Evolutionary conservation across 30 jellyfish, hydroid and myxozoan genomes (phyloP), one percentile per base, ranked within the genome.

Genomic region (Aurelia coerulea): DNA sequence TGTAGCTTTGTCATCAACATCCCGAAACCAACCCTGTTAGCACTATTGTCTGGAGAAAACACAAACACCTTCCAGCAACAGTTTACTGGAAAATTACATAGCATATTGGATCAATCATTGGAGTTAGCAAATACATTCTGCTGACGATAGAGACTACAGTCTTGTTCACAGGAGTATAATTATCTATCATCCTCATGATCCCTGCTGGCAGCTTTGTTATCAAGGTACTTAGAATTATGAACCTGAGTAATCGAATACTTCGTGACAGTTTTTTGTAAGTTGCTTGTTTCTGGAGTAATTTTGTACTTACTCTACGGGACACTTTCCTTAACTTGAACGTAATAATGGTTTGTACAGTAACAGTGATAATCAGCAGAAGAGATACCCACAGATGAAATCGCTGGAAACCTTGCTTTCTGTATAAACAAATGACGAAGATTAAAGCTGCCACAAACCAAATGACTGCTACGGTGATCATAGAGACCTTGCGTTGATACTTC

Each of bases 51-150:
- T 23, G 29, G 29, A 23, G 29, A 23, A 23, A 23, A 23, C 29
- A 23, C 29, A 23, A 23, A 23, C 29, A 23, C 29, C 29, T 23
- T 23, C 29, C 29, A 23, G 29, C 8, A 39, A 39, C 51, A 39
- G 51, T 39, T 39, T 39, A 39, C 51, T 39, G 51, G 51, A 39
- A 39, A 39, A 39, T 39, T 39, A 73, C 83, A 33, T 73, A 73
- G 49, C 69, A 18, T 46, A 73, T 13, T 15, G 83, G 83, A 51
- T 73, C 83, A 46, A 73, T 17, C 37, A 66, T 42, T 18, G 83
- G 83, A 0, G 52, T 62, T 8, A 73, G 69, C 14, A 73, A 31
- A n/a, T 37, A 58, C 17, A 73, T 12, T 50, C 52, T 73, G 49
- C 50, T 41, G 17, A 73, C n/a, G 10, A 35, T 39, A 51, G 32